Conservation (phyloP, 2,888 invertebrate species). For the Torymus auratus region DNA sequence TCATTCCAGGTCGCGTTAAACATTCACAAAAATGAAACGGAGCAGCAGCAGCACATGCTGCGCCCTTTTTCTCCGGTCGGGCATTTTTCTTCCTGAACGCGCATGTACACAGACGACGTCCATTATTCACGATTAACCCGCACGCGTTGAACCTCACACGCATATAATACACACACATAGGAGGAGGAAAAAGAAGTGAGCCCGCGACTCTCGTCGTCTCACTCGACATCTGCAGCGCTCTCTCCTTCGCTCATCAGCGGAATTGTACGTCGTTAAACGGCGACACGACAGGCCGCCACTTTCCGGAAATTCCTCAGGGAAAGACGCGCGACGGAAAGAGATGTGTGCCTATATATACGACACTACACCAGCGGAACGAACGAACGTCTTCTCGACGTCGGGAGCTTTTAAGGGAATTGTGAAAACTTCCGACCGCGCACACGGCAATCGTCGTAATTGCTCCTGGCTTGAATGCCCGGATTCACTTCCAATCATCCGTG, state of each 20-base stretch:
- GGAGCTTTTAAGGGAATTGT: slow-evolving; percentile 56
- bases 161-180: too few species aligned
- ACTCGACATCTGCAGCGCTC: too few species aligned
- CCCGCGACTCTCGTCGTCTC: too few species aligned
- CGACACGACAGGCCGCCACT: not conserved
- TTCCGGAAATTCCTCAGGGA: slow-evolving; percentile 37
- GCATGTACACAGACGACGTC: too few species aligned
- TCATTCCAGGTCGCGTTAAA: not conserved
- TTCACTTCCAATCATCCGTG: slow-evolving; percentile 11
- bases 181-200: too few species aligned
- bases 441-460: slow-evolving; percentile 46
- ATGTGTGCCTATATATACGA: too few species aligned
- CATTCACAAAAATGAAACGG: not conserved
- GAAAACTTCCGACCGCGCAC: slow-evolving; percentile 19
- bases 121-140: too few species aligned
- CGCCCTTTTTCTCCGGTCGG: not conserved
- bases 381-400: not conserved
- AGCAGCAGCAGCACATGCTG: not conserved
- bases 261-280: slow-evolving; percentile 34
- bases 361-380: too few species aligned
- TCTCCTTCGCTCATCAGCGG: slow-evolving; percentile 24
- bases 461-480: not conserved
- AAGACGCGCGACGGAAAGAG: slow-evolving; percentile 43
- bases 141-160: too few species aligned
- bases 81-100: too few species aligned